Conservation (phyloP, 2,797 vertebrate species). For the Dryobates pubescens region DNA sequence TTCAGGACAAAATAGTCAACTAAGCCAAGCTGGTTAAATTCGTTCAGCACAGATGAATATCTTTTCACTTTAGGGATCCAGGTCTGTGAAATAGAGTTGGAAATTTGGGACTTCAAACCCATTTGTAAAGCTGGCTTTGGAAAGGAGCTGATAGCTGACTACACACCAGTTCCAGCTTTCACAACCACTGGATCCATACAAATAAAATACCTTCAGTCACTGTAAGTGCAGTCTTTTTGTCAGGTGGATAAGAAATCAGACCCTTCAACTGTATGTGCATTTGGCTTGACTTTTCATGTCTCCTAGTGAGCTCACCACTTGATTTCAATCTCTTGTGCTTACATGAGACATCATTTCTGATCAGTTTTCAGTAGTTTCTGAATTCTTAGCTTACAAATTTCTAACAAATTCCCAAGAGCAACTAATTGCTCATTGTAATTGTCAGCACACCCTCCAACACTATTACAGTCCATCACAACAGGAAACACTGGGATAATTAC, state of each 20-base stretch:
- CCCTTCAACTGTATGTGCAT: background rate
- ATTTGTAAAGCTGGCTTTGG: background rate
- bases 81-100: background rate
- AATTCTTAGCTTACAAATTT: background rate
- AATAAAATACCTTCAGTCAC: background rate
- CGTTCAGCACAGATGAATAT: background rate
- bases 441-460: background rate
- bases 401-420: background rate
- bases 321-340: no score
- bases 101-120: background rate
- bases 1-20: background rate
- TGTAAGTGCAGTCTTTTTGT: background rate
- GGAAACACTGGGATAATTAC: background rate
- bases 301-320: no score
- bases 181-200: background rate
- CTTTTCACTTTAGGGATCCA: background rate
- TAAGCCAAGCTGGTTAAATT: background rate
- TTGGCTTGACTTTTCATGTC: background rate
- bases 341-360: background rate
- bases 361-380: background rate
- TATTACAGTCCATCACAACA: background rate
- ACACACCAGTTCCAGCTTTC: background rate
- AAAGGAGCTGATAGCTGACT: background rate
- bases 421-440: background rate
- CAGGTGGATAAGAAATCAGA: background rate